These are phyloP conservation scores for Haemorhous mexicanus DNA, from an alignment of 2,113 vertebrate species.

Conservation along the genomic window DNA sequence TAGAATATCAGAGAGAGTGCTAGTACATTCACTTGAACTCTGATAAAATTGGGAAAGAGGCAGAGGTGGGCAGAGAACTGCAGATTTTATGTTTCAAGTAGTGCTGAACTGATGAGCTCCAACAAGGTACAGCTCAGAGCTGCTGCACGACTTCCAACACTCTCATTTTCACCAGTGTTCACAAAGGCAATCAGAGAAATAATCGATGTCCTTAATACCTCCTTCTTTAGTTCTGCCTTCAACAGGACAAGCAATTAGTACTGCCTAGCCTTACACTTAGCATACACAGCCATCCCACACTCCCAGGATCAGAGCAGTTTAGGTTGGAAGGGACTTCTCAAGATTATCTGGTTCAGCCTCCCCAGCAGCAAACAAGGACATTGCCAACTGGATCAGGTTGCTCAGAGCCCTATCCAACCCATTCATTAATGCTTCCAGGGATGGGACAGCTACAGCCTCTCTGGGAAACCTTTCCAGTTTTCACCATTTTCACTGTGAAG, in stretches of 20 bases:
- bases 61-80: background rate
- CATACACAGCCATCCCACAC: background rate
- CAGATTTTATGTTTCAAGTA: background rate
- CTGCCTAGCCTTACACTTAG: background rate
- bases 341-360: background rate
- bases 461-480: background rate
- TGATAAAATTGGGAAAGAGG: background rate
- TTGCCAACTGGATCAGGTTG: background rate
- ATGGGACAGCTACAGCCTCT: background rate
- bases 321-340: background rate
- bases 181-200: background rate
- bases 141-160: background rate
- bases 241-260: background rate
- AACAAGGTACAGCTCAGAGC: background rate
- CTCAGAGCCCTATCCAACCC: background rate
- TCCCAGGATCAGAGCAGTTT: accelerated
- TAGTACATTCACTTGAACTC: background rate
- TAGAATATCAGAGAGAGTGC: background rate
- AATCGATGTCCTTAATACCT: accelerated
- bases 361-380: background rate
- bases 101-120: background rate
- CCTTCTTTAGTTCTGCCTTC: background rate
- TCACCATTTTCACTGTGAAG: background rate
- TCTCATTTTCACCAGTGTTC: background rate
- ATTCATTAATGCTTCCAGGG: background rate